A percentile compares a stretch with the other conserved stretches of the same genome.
These are phyloP conservation scores for Sclerodermus sp. DNA, from an alignment of 2,888 invertebrate species.

Conservation along the genomic window DNA sequence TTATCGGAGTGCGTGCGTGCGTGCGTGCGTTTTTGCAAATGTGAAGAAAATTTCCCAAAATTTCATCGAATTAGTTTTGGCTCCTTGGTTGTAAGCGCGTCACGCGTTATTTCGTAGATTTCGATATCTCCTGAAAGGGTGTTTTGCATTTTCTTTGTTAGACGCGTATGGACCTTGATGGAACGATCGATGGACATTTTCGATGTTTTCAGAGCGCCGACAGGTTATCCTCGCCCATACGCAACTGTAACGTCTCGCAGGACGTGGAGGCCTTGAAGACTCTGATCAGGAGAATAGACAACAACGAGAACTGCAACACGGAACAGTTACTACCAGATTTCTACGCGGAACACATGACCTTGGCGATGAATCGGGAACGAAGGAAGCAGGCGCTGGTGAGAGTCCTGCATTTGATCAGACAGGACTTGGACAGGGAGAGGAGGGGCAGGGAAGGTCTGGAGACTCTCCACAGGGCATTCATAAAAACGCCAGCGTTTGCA, in stretches of 20 bases:
- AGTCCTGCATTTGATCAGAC: constrained; percentile 80
- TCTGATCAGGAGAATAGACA: constrained; percentile 67
- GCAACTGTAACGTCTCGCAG: constrained; percentile 61
- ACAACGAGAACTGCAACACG: constrained; percentile 67
- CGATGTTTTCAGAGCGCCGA: constrained; percentile 66
- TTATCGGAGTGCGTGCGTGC: too few relatives aligned
- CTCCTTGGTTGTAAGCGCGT: too few relatives aligned
- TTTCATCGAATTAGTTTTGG: too few relatives aligned
- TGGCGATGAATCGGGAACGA: constrained; percentile 90
- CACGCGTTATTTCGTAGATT: too few relatives aligned
- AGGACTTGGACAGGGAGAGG: constrained; percentile 86
- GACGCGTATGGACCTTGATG: too few relatives aligned
- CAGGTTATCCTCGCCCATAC: constrained; percentile 69
- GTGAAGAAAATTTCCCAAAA: too few relatives aligned
- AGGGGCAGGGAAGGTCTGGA: constrained; percentile 88
- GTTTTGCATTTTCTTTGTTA: too few relatives aligned
- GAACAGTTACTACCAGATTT: constrained; percentile 92
- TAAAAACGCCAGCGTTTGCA: constrained; percentile 82
- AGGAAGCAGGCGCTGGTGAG: constrained; percentile 83
- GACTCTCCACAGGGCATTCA: constrained; percentile 84
- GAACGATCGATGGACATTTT: too few relatives aligned
- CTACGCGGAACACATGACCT: constrained; percentile 91
- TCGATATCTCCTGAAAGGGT: too few relatives aligned
- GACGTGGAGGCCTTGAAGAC: constrained; percentile 74
- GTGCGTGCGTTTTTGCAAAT: too few relatives aligned